Base-by-base conservation (phyloP, 2,888 invertebrate species). In the Ophion slaviceki region DNA sequence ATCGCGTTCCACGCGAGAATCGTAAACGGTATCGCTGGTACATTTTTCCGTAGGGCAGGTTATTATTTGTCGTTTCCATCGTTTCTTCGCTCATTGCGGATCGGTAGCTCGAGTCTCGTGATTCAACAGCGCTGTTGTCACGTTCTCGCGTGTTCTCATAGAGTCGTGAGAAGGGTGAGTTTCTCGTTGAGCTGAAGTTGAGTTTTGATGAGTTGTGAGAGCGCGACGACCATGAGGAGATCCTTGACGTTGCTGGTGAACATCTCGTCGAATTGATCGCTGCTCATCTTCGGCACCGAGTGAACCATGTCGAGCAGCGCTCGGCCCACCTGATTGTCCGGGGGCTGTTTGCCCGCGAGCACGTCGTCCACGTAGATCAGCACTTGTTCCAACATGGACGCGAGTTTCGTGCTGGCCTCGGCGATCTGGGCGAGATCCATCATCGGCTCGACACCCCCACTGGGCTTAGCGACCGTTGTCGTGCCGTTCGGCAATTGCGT, bases 181-280 rank as follows among this genome's bases (percentile, higher is more conserved):
- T 99, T 99, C 95, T 99, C 99, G 94, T 99, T 99, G 79, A 99
- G 95, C 92, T 98, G 98, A 91, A 99, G 95, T 94, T 99, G 99
- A 2, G 99, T 99, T 95, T 99, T 98, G 92, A 99, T 98, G 85
- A 99, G 95, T 92, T 99, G 99, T 17, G 99, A 98, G 85, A 99
- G 95, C 67, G 99, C 99, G 90, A 99, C 97, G 64, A 98, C 98
- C 99, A 99, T 99, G 91, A 99, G 95, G 90, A 99, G 96, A 95
- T 99, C 99, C 95, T 99, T 99, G 93, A 99, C 97, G 92, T 98
- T 98, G 89, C 98, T 97, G 93, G 99, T 99, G 94, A 99, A 97
- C 96, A 99, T 98, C 90, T 97, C 97, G 61, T 98, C 98, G 94
- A 99, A 98, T 92, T 98, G 97, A 92, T 98, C 98, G 79, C 96